These are phyloP conservation scores for Willisornis vidua DNA, from an alignment of 2,113 vertebrate genomes.

Conservation along the genomic window DNA sequence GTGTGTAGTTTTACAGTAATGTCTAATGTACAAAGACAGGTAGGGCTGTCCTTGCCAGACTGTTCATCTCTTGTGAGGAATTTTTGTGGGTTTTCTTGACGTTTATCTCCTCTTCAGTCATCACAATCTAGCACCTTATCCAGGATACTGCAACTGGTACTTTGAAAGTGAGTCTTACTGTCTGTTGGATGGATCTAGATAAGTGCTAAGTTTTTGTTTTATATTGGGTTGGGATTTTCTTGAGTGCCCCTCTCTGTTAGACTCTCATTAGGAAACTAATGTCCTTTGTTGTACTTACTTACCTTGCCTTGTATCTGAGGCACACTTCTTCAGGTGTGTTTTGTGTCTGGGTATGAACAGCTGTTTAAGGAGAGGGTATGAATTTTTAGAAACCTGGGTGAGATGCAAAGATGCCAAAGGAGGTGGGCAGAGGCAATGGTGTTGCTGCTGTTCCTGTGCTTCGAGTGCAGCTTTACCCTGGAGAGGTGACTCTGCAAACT, in stretches of 20 bases:
- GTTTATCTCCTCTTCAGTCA: background rate
- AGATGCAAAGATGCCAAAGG: background rate
- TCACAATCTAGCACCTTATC: background rate
- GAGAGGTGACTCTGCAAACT: background rate
- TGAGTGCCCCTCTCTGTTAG: background rate
- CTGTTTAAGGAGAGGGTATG: background rate
- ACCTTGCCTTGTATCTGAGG: background rate
- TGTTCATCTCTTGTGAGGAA: background rate
- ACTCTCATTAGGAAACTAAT: background rate
- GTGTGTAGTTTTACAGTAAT: background rate
- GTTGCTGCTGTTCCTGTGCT: background rate
- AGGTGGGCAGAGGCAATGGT: background rate
- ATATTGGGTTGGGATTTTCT: background rate
- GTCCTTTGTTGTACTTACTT: background rate
- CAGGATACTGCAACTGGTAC: background rate
- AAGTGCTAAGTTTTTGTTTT: background rate
- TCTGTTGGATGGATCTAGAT: background rate
- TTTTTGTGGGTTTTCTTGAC: background rate
- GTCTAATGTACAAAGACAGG: background rate
- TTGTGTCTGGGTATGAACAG: background rate
- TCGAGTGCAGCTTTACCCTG: background rate
- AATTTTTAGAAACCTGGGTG: background rate
- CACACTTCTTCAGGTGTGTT: background rate
- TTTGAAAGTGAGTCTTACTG: background rate
- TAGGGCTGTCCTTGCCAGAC: background rate